Evolutionary conservation across 1,140 invertebrate genomes (phyloP), one percentile per base, ranked within the genome.

Genomic region (Zaprionus vittiger): DNA sequence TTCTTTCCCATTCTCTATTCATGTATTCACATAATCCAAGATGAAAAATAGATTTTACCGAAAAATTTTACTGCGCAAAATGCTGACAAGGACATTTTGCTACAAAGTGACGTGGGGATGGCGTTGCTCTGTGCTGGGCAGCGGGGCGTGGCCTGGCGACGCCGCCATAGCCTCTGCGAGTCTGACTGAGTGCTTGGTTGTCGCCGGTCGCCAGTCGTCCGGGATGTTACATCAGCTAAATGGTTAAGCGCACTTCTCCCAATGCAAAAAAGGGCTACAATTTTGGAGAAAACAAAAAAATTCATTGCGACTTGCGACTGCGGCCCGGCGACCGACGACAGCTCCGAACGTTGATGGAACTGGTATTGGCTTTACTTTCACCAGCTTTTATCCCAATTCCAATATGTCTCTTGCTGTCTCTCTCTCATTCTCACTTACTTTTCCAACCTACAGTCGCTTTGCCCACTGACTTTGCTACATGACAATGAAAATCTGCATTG

Each of bases 1-100:
- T 84, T 73, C 69, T 63, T 81, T 73, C 64, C 67, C 60, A 60
- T 70, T 82, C 76, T 65, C 75, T 72, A 90, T 89, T 89, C 84
- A 90, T 89, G 84, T 81, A 89, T 89, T 89, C 84, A 69, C 84
- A 89, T 89, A 89, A 89, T 89, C 84, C 84, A 77, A 89, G 85
- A 89, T 89, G 84, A 89, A 89, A 89, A 89, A 89, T 89, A 89
- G 84, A 89, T 89, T 89, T 81, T 70, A 79, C 69, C 74, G 41
- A 89, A 87, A 80, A 87, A 90, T 89, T 84, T 89, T 73, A 89
- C 84, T 90, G 81, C 75, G 81, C 85, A 89, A 90, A 89, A 90
- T 84, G 84, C 84, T 89, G 84, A 89, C 84, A 89, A 84, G 84
- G 81, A 89, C 85, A 84, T 81, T 89, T 72, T 49, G 52, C 24